Evolutionary conservation across 1,140 invertebrate species (phyloP).

Genomic region (Pemphigus obesinymphae): DNA sequence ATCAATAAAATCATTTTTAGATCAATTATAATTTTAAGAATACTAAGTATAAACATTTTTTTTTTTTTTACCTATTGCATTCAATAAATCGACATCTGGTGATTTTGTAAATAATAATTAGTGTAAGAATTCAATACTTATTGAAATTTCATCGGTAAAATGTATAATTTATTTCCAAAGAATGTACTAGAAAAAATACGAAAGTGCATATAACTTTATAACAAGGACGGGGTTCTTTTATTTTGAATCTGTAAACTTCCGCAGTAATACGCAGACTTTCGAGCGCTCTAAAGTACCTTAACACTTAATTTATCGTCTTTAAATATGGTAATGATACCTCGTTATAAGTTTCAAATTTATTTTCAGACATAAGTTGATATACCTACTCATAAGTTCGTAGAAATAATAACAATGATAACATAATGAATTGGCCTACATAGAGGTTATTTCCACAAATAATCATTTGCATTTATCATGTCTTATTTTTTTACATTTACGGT

Average conservation of each 20-base stretch:
- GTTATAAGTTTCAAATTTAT: conserved; percentile 18
- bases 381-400: neutral
- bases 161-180: neutral
- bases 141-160: neutral
- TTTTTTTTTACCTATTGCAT: too few species aligned
- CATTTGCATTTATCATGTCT: neutral
- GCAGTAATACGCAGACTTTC: conserved; percentile 12
- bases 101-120: neutral
- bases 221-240: neutral
- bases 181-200: neutral
- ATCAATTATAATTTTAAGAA: too few species aligned
- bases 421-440: too few species aligned
- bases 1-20: too few species aligned
- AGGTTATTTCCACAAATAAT: too few species aligned
- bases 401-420: neutral
- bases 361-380: neutral
- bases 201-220: neutral
- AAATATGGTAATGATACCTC: conserved; percentile 16
- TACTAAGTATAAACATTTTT: too few species aligned
- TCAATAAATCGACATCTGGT: too few species aligned
- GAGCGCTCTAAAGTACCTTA: neutral
- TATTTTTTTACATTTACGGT: neutral
- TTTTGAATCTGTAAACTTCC: neutral
- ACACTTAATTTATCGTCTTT: neutral
- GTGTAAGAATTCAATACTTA: neutral